Base-by-base conservation (phyloP, 2,888 invertebrate genomes). In the Drosophila paranaensis region DNA sequence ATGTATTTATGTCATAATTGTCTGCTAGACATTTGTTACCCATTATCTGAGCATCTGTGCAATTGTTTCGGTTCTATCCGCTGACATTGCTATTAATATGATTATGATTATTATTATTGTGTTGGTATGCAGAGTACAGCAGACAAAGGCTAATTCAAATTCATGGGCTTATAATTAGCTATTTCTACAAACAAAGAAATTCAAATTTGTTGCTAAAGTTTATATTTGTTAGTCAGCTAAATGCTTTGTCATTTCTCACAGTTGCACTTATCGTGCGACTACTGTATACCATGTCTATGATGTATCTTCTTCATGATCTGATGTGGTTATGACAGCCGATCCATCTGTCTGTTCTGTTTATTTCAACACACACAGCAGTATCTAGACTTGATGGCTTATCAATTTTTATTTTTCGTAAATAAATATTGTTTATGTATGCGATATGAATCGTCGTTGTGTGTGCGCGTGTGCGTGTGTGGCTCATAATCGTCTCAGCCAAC, bases 1-100 rank as follows among this genome's bases (percentile, higher is more conserved):
- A 33, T 33, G 8, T 33, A 33, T 33, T 8, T 33, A 42, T 55
- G 80, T 80, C 86, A 82, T 76, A 88, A 88, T 85, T 84, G 82
- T 77, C 81, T 71, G 65, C 73, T 67, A 54, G 74, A 77, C 61
- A 77, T 77, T 74, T 70, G 57, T 63, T 70, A 54, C 20, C 43
- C 43, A 63, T 71, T 70, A 73, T 71, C 70, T 71, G 60, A 79
- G 68, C 71, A 77, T 77, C 81, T 79, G 73, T 74, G 74, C 71
- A 71, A 53, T 62, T 58, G 71, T 69, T 66, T 74, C 56, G 54
- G 20, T 60, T 16, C 40, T 63, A 55, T 46, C 54, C 25, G 25
- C 50, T 68, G 69, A 56, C 65, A 65, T 74, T 57, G 74, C 79
- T 74, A 74, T 77, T 77, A 77, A 78, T 78, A 77, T 69, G 74